Base-by-base conservation (phyloP, 1,140 invertebrate genomes). In the Musca domestica region DNA sequence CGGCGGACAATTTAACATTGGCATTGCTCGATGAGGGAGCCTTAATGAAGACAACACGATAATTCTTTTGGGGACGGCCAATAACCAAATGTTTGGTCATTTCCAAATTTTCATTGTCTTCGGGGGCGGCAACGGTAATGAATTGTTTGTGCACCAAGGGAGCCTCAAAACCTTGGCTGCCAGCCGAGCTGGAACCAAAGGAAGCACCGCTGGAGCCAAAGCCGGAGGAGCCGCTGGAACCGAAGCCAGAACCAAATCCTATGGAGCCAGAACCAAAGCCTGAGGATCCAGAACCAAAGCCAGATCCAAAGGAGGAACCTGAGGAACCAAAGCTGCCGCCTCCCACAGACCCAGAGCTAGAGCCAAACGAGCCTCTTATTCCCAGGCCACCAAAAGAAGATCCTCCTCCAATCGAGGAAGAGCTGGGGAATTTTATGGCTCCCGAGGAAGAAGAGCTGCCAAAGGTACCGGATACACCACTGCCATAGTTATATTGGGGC, bases 41-140 rank as follows among this genome's bases (percentile, higher is more conserved):
- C 85, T 91, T 91, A 81, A 92, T 91, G 87, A 92, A 92, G 77
- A 93, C 91, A 73, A 92, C 92, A 78, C 91, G 91, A 84, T 91
- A 91, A 80, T 92, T 89, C 73, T 91, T 91, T 81, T 91, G 89
- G 70, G 89, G 83, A 7, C 86, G 84, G 9, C 71, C 70, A 67
- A 71, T 69, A 34, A 66, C 64, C 17, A 71, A 67, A 46, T 69
- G 67, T 52, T 71, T 71, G 46, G 30, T 27, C n/a, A 30, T 22
- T 41, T 66, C 70, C 15, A 68, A 34, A 46, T 66, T 58, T 41
- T 72, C 70, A 49, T 64, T 66, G 49, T 72, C 71, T 61, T 72
- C 71, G 3, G 71, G 71, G 6, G 70, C 71, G 10, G 71, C 49
- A 65, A 71, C 52, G 27, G 70, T 67, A 23, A 66, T 66, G 58